phyloP scores from a whole-genome alignment of 1,140 invertebrate species.

The Drosophila paulistorum region DNA sequence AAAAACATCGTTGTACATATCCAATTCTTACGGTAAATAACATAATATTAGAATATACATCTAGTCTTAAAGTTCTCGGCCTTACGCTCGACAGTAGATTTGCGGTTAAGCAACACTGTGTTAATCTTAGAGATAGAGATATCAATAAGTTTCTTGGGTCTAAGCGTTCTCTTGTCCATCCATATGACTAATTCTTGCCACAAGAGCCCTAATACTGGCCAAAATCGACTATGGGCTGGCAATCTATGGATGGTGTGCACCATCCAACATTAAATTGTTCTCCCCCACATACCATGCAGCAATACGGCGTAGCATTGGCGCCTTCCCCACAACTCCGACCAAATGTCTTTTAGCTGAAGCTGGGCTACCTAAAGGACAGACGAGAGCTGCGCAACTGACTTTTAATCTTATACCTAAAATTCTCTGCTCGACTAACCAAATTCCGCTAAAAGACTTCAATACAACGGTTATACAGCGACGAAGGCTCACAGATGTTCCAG shows the following conservation, averaged over 20 bases:
- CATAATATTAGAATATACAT: slow-evolving; percentile 16
- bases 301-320: slow-evolving; percentile 19
- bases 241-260: slow-evolving; percentile 30
- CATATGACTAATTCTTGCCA: slow-evolving; percentile 23
- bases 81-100: slow-evolving; percentile 20
- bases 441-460: slow-evolving; percentile 10
- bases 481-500: slow-evolving; percentile 4
- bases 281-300: slow-evolving; percentile 22
- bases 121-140: slow-evolving; percentile 22
- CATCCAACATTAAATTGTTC: slow-evolving; percentile 11
- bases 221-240: slow-evolving; percentile 26
- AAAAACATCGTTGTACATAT: slow-evolving; percentile 15
- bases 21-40: slow-evolving; percentile 12
- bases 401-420: slow-evolving; percentile 11
- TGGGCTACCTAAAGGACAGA: slow-evolving; percentile 1
- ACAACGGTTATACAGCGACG: slow-evolving; percentile 9
- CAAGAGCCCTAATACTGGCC: slow-evolving; percentile 20
- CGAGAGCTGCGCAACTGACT: slow-evolving; percentile 7
- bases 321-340: slow-evolving; percentile 10
- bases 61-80: slow-evolving; percentile 16
- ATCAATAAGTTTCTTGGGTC: slow-evolving; percentile 30
- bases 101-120: slow-evolving; percentile 30
- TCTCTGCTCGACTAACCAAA: slow-evolving; percentile 9
- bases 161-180: slow-evolving; percentile 3
- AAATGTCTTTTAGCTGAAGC: slow-evolving; percentile 7